Evolutionary conservation across 2,888 invertebrate genomes (phyloP), one percentile per base, ranked within the genome.

Genomic region (Leuctra nigra): DNA sequence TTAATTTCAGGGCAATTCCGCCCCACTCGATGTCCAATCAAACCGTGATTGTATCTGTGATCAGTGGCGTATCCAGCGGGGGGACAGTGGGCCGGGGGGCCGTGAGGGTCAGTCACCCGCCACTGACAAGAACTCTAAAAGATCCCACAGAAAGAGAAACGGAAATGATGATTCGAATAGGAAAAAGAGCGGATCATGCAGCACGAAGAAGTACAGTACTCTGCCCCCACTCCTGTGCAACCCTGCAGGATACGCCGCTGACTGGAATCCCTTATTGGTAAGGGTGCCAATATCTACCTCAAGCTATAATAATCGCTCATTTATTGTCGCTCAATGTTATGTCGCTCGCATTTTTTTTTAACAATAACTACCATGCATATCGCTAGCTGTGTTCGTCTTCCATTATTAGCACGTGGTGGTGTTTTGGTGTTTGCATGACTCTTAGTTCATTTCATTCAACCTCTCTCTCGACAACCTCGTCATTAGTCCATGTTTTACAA

Each of bases 221-320:
- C 75, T 78, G 73, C 72, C 73, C 67, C 70, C 73, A 64, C 79
- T 81, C 76, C 76, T 78, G 71, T 75, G 79, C 77, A 80, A 78
- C 76, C 80, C 81, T 75, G 81, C n/a, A n/a, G 81, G 81, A 80
- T 82, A 82, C 82, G 79, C 79, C 79, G 78, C 79, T 80, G 82
- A 81, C 70, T 72, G 82, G 81, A 81, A 79, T 77, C 80, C 80
- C 77, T 78, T 77, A 75, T 75, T 81, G 81, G 82, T 82, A 82
- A 80, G 81, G 64, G 63, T 54, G 53, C 54, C 54, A 41, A 53
- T 57, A 53, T 52, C 55, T 58, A 52, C 41, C 57, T 56, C 53
- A 60, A 61, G 61, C 57, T 55, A 50, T 60, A 61, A 61, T 56
- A 48, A 53, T 23, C 56, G 39, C 48, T 35, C 38, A 38, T 16